Evolutionary conservation across 2,888 invertebrate genomes (phyloP).

Genomic region (Quadroppia sp.): DNA sequence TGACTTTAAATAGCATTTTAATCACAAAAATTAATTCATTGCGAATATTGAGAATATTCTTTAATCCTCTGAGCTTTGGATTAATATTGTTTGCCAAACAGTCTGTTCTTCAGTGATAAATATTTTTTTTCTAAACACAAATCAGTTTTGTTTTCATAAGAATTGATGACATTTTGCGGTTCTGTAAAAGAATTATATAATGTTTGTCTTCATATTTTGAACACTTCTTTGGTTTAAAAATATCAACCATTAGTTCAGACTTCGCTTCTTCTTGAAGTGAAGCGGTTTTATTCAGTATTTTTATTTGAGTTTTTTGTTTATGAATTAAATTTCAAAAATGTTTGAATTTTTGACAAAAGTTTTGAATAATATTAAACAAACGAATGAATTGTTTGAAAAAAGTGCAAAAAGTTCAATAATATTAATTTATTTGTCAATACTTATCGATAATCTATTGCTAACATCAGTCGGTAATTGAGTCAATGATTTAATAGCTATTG

Average conservation of each 20-base stretch:
- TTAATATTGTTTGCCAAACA: slow-evolving; percentile 1
- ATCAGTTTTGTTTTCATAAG: neutral
- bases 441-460: slow-evolving; percentile 72
- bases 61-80: neutral
- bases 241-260: neutral
- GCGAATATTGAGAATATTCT: no score
- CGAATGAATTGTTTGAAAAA: slow-evolving; percentile 30
- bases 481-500: neutral
- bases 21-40: no score
- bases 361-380: slow-evolving; percentile 8
- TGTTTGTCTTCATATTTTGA: neutral
- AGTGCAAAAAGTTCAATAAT: slow-evolving; percentile 52
- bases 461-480: slow-evolving; percentile 77
- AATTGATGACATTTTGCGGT: neutral
- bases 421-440: slow-evolving; percentile 55
- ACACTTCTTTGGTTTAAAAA: no score
- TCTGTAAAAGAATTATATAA: neutral
- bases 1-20: no score
- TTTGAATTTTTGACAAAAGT: neutral
- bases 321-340: neutral
- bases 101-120: neutral
- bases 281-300: no score
- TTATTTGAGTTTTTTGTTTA: neutral
- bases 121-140: neutral
- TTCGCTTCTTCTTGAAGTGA: neutral